phyloP scores from a whole-genome alignment of 2,113 vertebrate species.

The Trematocara unimaculatum region DNA sequence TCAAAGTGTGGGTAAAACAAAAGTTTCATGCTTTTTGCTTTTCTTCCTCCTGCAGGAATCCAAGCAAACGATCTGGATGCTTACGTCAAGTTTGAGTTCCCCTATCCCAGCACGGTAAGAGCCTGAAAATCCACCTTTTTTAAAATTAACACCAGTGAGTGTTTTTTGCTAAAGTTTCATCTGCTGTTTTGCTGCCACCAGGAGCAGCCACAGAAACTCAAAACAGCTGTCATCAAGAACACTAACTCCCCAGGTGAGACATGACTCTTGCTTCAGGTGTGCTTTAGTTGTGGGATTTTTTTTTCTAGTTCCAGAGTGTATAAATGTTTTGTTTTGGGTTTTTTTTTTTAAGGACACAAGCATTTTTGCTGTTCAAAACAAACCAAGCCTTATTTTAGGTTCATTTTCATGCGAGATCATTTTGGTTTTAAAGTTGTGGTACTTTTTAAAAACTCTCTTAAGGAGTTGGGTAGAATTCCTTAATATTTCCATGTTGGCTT shows the following conservation, averaged over 20 bases:
- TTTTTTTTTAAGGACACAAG: background rate
- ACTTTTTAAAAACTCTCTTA: background rate
- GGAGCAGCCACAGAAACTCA: slow-evolving; percentile 93
- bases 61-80: slow-evolving; percentile 86
- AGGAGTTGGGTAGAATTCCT: background rate
- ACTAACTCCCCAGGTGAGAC: slow-evolving; percentile 88
- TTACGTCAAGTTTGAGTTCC: slow-evolving; percentile 92
- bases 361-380: background rate
- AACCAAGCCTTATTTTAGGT: accelerated
- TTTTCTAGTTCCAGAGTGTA: background rate
- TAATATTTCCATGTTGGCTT: background rate
- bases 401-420: background rate
- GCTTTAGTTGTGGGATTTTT: background rate
- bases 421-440: background rate
- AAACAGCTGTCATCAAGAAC: slow-evolving; percentile 90
- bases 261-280: background rate
- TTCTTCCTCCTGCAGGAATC: slow-evolving; percentile 71
- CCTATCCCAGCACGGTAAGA: slow-evolving; percentile 89
- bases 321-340: background rate
- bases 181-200: slow-evolving; percentile 37
- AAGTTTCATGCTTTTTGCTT: slow-evolving; percentile 32
- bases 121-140: accelerated
- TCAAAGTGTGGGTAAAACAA: background rate
- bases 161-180: background rate
- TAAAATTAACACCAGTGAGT: too few species aligned